phyloP scores from a whole-genome alignment of 2,888 invertebrate species.

The Julus scandinavius region DNA sequence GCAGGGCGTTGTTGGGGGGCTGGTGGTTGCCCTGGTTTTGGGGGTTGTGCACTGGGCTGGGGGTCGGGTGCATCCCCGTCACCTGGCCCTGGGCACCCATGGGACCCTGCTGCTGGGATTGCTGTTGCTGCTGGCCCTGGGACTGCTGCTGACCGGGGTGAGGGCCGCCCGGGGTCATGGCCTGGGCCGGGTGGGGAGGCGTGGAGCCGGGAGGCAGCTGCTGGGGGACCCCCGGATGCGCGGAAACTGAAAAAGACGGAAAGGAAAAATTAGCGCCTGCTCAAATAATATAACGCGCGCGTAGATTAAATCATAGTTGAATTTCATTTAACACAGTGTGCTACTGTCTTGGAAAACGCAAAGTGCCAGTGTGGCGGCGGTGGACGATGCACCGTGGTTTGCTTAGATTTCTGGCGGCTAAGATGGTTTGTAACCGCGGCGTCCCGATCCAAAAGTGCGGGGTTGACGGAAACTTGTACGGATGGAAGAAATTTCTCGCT shows the following conservation, averaged over 20 bases:
- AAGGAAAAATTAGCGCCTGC: not conserved
- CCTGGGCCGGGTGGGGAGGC: slow-evolving; percentile 54
- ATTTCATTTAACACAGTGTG: too few species aligned
- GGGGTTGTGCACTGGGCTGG: slow-evolving; percentile 55
- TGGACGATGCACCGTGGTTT: too few species aligned
- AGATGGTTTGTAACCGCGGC: too few species aligned
- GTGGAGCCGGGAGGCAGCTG: slow-evolving; percentile 53
- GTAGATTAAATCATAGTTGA: too few species aligned
- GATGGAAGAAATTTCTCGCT: too few species aligned
- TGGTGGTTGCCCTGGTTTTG: slow-evolving; percentile 52
- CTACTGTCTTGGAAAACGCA: too few species aligned
- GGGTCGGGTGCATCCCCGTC: slow-evolving; percentile 56
- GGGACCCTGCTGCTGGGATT: slow-evolving; percentile 36
- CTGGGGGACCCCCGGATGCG: slow-evolving; percentile 55
- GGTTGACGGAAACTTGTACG: too few species aligned
- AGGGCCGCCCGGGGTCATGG: slow-evolving; percentile 53
- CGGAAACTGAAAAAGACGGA: slow-evolving; percentile 52
- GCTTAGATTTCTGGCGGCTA: too few species aligned
- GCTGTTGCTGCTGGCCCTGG: slow-evolving; percentile 28
- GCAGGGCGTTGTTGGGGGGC: slow-evolving; percentile 44
- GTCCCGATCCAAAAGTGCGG: too few species aligned
- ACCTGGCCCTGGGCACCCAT: slow-evolving; percentile 54
- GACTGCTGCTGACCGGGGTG: slow-evolving; percentile 53
- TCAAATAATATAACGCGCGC: not conserved
- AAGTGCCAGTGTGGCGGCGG: too few species aligned